Base-by-base conservation (phyloP, 2,113 vertebrate genomes). In the Hyaena hyaena region DNA sequence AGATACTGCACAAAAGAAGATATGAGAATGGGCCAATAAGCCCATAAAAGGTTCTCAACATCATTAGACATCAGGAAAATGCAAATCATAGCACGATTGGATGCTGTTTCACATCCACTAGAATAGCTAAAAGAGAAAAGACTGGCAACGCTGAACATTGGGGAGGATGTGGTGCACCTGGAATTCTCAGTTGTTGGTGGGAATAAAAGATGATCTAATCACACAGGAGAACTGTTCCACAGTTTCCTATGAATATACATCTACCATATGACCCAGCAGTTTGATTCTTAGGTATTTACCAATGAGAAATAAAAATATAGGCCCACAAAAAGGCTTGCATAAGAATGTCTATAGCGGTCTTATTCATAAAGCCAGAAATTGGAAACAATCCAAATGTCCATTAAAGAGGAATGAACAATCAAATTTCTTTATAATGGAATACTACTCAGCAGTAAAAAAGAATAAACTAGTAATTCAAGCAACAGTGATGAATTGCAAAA, bases 271-370 rank as follows among this genome's bases (percentile, higher is more conserved):
- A 90, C n/a, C 16, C 17, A 81, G n/a, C 43, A 82, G 33, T 45
- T 86, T 23, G 12, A 81, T 45, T 68, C 33, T 43, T 76, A 90
- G 53, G 15, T 93, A 35, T 85, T 84, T 76, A 74, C 61, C 83
- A 85, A 68, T 10, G 55, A 92, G 80, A 80, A 89, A 92, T 93
- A 79, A 83, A 95, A 91, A 55, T 48, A 68, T 23, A 58, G 9
- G 55, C 33, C n/a, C 35, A 88, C 14, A 94, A 39, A 83, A 50
- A 94, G 43, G 35, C 31, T 77, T 91, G 35, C 16, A 48, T 74
- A 48, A 65, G 50, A 92, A 48, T 94, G 15, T 94, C 81, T 85
- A 80, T 81, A 58, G 7, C 39, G 55, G 31, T 24, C 23, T 43
- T 73, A 82, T 69, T 94, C 61, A 65, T 84, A 91, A 94, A 73